phyloP scores from a whole-genome alignment of 2,797 vertebrate genomes.

The Ceryle rudis region DNA sequence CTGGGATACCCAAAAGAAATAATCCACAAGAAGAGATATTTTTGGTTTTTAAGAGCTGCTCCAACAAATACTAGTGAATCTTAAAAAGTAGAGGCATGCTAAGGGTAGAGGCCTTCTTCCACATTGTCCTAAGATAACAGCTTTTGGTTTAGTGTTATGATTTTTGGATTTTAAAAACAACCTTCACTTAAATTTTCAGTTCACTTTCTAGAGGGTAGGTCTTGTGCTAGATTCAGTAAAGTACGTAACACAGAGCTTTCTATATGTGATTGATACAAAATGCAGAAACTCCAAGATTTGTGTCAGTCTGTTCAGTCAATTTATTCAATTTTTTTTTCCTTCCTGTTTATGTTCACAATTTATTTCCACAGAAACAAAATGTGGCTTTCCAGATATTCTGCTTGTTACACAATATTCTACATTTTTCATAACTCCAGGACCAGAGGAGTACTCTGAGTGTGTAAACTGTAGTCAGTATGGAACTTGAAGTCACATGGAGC shows the following conservation, averaged over 20 bases:
- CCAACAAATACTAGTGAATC: neutral
- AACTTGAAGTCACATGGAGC: neutral
- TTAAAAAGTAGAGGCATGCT: neutral
- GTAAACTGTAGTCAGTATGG: neutral
- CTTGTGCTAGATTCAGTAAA: neutral
- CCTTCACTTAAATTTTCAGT: neutral
- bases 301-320: neutral
- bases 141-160: neutral
- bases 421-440: neutral
- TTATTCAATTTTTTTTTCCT: neutral
- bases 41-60: neutral
- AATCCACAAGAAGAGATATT: neutral
- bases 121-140: neutral
- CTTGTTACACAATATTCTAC: neutral
- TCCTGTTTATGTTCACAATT: neutral
- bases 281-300: neutral
- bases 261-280: neutral
- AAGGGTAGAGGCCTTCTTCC: neutral
- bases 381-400: neutral
- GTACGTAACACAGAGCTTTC: neutral
- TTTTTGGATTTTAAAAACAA: neutral
- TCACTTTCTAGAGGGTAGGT: neutral
- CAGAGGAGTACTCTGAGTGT: neutral
- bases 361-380: neutral
- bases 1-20: neutral